A percentile compares a stretch with the other conserved stretches of the same genome.
These are phyloP conservation scores for Apodemus agrarius DNA, from an alignment of 2,797 vertebrate species.

Conservation along the genomic window DNA sequence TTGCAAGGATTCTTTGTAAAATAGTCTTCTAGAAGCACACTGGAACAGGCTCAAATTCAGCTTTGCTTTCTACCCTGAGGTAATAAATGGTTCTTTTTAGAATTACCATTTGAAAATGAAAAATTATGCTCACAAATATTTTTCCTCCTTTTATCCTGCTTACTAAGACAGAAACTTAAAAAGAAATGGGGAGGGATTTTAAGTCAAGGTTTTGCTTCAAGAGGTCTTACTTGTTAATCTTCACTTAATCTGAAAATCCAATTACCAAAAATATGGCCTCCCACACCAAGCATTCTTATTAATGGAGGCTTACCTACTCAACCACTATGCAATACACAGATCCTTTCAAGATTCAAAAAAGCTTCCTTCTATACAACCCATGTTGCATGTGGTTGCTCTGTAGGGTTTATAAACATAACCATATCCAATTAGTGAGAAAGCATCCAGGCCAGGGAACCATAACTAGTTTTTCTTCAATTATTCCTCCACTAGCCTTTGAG, in stretches of 20 bases:
- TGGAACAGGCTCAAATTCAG: constrained; percentile 15
- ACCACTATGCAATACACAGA: background rate
- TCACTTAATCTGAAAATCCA: constrained; percentile 69
- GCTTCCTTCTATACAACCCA: constrained; percentile 18
- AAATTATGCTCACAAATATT: background rate
- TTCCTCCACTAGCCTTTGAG: constrained; percentile 33
- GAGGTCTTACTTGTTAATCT: constrained; percentile 62
- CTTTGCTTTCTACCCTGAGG: background rate
- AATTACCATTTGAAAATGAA: constrained; percentile 11
- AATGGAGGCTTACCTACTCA: constrained; percentile 61
- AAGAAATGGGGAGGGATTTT: background rate
- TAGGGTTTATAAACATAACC: constrained; percentile 40
- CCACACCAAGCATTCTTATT: constrained; percentile 37
- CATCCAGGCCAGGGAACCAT: background rate
- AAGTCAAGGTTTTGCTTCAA: constrained; percentile 60
- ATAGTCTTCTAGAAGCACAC: constrained; percentile 20
- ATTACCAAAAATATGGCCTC: constrained; percentile 61
- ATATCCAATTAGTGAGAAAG: constrained; percentile 46
- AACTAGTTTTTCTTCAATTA: constrained; percentile 5
- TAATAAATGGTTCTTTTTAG: constrained; percentile 15
- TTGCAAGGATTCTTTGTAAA: constrained; percentile 36
- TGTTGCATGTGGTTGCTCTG: constrained; percentile 32
- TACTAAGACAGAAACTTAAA: constrained; percentile 26
- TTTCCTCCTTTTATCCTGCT: constrained; percentile 37
- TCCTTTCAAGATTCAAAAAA: constrained; percentile 65